Base-by-base conservation (phyloP, 2,113 vertebrate genomes). In the Pterophyllum scalare region DNA sequence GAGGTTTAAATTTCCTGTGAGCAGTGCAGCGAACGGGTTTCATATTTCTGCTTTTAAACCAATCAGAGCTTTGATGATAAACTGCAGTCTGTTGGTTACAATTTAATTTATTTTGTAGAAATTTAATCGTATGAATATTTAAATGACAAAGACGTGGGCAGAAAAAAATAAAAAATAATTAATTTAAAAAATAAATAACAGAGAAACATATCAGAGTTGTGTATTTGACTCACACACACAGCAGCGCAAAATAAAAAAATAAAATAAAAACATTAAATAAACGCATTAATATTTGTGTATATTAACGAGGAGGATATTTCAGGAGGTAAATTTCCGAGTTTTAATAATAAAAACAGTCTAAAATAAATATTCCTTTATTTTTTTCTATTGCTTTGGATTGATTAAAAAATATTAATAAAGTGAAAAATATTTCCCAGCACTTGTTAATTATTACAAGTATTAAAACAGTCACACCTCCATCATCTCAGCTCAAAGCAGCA, bases 161-260 rank as follows among this genome's bases (percentile, higher is more conserved):
- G 46, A 19, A 49, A 46, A 4, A 19, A 22, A 22, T n/a, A 24
- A 26, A 52, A 72, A 52, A 26, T 49, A 26, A 31, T 33, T 12
- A 5, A 5, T 11, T 2, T 6, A 14, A 33, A 33, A 33, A 6
- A 33, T 10, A 67, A 67, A 26, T 7, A 28, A 67, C 6, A 8
- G 7, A 2, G 1, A 54, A 54, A 52, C 2, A 6, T 17, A 52
- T 19, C 15, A 12, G 8, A 46, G 10, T 0, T 2, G 0, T 54
- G 26, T 10, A 1, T 72, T 72, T 72, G 20, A 72, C 19, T n/a
- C 52, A 56, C 20, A 10, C 19, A 7, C 6, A 52, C 7, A 72
- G 0, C 64, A 49, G 35, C 5, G 19, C 40, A 49, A 11, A 15
- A 8, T 2, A 28, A 70, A 20, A 8, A 20, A 26, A 31, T 3